A percentile compares a stretch with the other conserved stretches of the same genome.
phyloP scores from a whole-genome alignment of 1,140 invertebrate species.

The Drosophila truncata region DNA sequence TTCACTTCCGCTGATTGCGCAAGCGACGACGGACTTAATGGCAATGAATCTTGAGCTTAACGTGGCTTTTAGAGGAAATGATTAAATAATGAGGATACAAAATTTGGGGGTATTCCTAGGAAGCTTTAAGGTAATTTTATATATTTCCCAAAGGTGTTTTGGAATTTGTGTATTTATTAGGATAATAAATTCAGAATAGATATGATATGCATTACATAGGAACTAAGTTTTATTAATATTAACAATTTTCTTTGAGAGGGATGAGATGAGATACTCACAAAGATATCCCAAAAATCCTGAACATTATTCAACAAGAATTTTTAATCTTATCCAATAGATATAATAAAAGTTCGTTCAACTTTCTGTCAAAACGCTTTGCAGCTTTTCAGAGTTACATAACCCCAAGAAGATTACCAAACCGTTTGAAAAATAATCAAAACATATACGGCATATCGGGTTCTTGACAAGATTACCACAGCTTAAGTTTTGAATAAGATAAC shows the following conservation, averaged over 20 bases:
- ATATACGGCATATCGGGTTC: background rate
- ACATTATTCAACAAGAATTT: no score
- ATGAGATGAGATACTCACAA: no score
- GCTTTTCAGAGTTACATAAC: slow-evolving; percentile 16
- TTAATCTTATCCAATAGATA: background rate
- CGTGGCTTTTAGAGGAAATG: background rate
- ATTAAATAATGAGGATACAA: background rate
- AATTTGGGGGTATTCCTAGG: no score
- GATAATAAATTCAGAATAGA: no score
- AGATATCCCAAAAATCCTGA: no score
- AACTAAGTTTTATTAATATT: no score
- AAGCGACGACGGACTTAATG: slow-evolving; percentile 14
- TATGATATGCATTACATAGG: no score
- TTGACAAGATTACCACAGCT: slow-evolving; percentile 25
- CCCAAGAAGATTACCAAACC: slow-evolving; percentile 12
- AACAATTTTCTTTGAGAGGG: no score
- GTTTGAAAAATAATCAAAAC: slow-evolving; percentile 3
- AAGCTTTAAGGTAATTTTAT: no score
- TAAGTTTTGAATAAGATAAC: background rate
- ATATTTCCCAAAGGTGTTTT: no score
- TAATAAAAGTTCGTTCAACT: slow-evolving; percentile 26
- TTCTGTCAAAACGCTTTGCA: background rate
- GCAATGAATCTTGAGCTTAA: background rate
- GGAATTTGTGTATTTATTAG: no score
- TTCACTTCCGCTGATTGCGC: slow-evolving; percentile 7